Evolutionary conservation across 2,797 vertebrate genomes (phyloP), one percentile per base, ranked within the genome.

Genomic region (Helostoma temminkii): DNA sequence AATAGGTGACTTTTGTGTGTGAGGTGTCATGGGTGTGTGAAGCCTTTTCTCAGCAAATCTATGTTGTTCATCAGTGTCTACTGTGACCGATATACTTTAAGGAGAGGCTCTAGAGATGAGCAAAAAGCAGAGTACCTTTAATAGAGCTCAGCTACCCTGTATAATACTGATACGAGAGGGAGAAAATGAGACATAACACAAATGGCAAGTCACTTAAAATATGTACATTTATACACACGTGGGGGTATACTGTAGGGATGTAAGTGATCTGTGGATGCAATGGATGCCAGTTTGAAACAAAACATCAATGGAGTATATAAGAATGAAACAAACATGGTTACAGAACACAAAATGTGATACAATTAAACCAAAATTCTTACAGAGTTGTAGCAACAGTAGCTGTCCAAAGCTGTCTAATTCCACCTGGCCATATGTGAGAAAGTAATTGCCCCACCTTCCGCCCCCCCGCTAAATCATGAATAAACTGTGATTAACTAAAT

Each of bases 181-280:
- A 76, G 7, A n/a, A 76, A 85, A 88, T 62, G 78, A 88, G 74
- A 89, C 82, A 84, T 80, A 80, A 76, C 88, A 82, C 78, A 81
- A 87, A 70, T 66, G 79, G 55, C 63, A 72, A 82, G 74, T 71
- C 75, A 89, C 85, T 85, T 89, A 64, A 90, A 90, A 88, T 93
- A 91, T 93, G 84, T 92, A 93, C 92, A 92, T 93, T 92, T 93
- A 91, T 92, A 93, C 92, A 93, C 85, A 92, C 89, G 88, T 85
- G 56, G 77, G 49, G 69, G 71, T 77, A 76, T 82, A n/a, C n/a
- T n/a, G n/a, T n/a, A 84, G 73, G 74, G 68, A 69, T 61, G 68
- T 72, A 81, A 55, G 66, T 81, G 66, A 86, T 43, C 71, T 36
- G 58, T 79, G 67, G 78, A 69, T 73, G 86, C 62, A 69, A 61